Percentiles rank a stretch among this genome's conserved stretches.
These are phyloP conservation scores for Fragum sueziense DNA, from an alignment of 2,888 invertebrate genomes.

Conservation along the genomic window DNA sequence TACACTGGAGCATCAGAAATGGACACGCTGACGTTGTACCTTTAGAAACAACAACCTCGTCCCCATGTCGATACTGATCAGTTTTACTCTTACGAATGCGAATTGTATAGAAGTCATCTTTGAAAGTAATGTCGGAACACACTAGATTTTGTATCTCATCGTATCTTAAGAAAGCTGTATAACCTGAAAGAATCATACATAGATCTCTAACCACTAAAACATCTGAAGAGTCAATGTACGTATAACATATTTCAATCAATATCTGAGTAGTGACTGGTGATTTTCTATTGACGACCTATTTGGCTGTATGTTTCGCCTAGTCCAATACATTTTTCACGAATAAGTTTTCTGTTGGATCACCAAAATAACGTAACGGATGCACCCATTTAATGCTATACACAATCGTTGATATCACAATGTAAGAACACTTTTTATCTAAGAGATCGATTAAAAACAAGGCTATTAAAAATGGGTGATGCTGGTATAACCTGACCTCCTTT, in stretches of 20 bases:
- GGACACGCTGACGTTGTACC: slow-evolving; percentile 45
- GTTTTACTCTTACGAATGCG: background rate
- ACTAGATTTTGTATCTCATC: background rate
- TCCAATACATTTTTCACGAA: background rate
- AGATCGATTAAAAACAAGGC: slow-evolving; percentile 43
- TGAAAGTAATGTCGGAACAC: slow-evolving; percentile 1
- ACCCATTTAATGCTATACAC: slow-evolving; percentile 16
- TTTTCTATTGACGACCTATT: background rate
- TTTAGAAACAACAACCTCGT: slow-evolving; percentile 26
- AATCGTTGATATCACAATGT: slow-evolving; percentile 30
- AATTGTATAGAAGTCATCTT: background rate
- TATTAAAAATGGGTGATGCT: slow-evolving; percentile 36
- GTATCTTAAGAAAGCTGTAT: slow-evolving; percentile 35
- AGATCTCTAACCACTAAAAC: slow-evolving; percentile 44
- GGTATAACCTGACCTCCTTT: slow-evolving; percentile 23
- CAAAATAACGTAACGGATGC: background rate
- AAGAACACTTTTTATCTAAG: slow-evolving; percentile 32
- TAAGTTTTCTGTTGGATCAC: background rate
- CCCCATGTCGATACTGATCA: background rate
- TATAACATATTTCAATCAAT: background rate
- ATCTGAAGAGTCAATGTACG: slow-evolving; percentile 17
- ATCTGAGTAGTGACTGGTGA: background rate
- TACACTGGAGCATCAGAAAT: slow-evolving; percentile 32
- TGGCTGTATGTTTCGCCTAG: background rate
- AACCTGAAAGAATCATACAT: slow-evolving; percentile 37